Conservation (phyloP, 2,797 vertebrate genomes). For the Tiaroga cobitis region DNA sequence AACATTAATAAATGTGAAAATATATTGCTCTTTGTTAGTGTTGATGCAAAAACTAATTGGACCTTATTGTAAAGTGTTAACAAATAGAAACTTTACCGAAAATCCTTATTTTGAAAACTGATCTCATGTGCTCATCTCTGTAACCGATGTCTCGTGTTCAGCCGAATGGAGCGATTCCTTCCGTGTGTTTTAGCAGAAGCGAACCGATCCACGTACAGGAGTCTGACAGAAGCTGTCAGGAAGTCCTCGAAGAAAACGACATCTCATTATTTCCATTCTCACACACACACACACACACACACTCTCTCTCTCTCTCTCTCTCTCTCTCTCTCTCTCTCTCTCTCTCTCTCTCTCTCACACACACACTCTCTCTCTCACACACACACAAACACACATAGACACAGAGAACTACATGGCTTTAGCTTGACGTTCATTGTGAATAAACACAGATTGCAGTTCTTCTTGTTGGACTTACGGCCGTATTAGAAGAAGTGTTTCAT, state of each 20-base stretch:
- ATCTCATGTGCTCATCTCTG: neutral
- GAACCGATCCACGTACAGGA: neutral
- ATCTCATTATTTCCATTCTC: constrained; percentile 1
- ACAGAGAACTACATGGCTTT: neutral
- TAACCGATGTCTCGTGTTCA: neutral
- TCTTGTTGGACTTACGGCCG: neutral
- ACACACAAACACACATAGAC: neutral
- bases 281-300: neutral
- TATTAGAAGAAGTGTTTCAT: neutral
- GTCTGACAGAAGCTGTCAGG: constrained; percentile 29
- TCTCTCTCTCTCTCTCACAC: neutral
- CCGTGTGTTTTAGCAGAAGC: neutral
- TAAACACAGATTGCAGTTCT: neutral
- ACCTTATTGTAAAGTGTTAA: neutral
- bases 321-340: too few species aligned
- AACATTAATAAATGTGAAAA: neutral
- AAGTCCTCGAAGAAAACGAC: constrained; percentile 29
- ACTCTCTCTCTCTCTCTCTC: neutral
- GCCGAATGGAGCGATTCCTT: neutral
- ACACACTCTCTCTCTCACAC: neutral
- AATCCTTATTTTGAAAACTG: neutral
- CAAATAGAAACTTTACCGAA: too few species aligned
- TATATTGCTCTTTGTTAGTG: neutral
- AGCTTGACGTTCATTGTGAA: neutral
- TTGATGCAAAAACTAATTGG: neutral